Base-by-base conservation (phyloP, 2,888 invertebrate genomes). In the Drosophila fulvimacula region DNA sequence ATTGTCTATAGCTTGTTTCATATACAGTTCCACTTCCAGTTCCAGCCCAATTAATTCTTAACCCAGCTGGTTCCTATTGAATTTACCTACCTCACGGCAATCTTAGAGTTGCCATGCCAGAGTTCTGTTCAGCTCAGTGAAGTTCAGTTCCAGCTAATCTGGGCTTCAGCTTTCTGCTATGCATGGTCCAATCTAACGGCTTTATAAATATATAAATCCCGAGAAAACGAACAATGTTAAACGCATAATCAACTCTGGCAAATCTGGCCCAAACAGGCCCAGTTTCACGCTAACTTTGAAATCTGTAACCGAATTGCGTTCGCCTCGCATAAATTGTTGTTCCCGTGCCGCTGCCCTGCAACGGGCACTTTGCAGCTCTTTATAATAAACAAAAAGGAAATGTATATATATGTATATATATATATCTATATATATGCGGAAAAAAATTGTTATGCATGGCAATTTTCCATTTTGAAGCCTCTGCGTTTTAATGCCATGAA, bases 381-480 rank as follows among this genome's bases (percentile, higher is more conserved):
- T 87, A 83, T 75, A 83, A 81, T 87, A 81, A 86, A 79, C 61
- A 42, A 59, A 49, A 48, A 66, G 63, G 41, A 19, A 56, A 15
- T 36, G 10, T 51, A 10, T 36, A 19, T 48, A 19, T 49, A 13
- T 11, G 3, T 13, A 48, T 34, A 30, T 13, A 36, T 51, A n/a
- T 15, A n/a, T 24, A 4, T 51, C 15, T 36, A 19, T 32, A 13
- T 49, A 19, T 15, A 51, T 30, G 21, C 48, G 57, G 41, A 76
- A 60, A 82, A 72, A 78, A 78, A 82, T 83, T 90, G 77, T 86
- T 90, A 90, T 89, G 89, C 88, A 89, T 86, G 82, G 82, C 81
- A 89, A 90, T 91, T 89, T 90, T 82, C 89, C 80, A 81, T 86
- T 80, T 89, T 90, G 86, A 87, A 77, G 82, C 90, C 80, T 86